Base-by-base conservation (phyloP, 2,797 vertebrate species). In the Helostoma temminkii region DNA sequence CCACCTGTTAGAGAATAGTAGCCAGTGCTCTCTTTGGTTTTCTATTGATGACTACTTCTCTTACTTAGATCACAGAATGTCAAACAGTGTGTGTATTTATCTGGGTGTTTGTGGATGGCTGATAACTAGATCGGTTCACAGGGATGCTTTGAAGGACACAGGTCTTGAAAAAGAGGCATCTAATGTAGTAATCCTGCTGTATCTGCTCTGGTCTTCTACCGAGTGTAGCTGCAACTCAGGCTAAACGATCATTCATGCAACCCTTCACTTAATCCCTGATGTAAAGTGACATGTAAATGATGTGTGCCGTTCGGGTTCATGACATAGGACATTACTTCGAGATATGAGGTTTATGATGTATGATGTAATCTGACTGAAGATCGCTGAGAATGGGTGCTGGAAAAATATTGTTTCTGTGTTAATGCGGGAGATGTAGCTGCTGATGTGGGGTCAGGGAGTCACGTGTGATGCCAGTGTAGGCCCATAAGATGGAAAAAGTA, bases 1-100 rank as follows among this genome's bases (percentile, higher is more conserved):
- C 66, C 55, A 78, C 54, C 77, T 81, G 77, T 67, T 71, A 68
- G 63, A 77, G 62, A 83, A 70, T 5, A 78, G 42, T 37, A 66
- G 45, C 57, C 43, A 47, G 54, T 21, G 41, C 57, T 43, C 65
- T 68, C 66, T 67, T 73, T 49, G 74, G 49, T 64, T 73, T 62
- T 64, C 58, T 15, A 52, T 56, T 34, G 61, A 56, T 18, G 1
- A 62, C 37, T 37, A 41, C 69, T 75, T 66, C 47, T 63, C 47
- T 22, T 47, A 48, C 69, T 73, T 57, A 59, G 47, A 62, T 74
- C 52, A 42, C 37, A 41, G 34, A 52, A 48, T 71, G 73, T 74
- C 68, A 84, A 75, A 67, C 58, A 45, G 54, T 57, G 21, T 65
- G 64, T 66, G 66, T 34, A 5, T 72, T 59, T 60, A 41, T 42